Base-by-base conservation (phyloP, 2,113 vertebrate genomes). In the Oncorhynchus gorbuscha region DNA sequence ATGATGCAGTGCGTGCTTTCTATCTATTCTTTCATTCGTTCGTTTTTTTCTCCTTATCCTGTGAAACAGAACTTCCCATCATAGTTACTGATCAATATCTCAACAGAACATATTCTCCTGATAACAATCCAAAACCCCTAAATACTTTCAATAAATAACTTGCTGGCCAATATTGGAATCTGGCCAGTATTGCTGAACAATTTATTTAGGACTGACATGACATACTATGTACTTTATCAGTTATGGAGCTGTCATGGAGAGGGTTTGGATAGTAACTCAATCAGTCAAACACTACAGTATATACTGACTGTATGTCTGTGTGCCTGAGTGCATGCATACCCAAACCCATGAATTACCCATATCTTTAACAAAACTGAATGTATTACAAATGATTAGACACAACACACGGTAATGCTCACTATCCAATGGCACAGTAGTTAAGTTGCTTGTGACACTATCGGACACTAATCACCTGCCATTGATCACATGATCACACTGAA, bases 401-500 rank as follows among this genome's bases (percentile, higher is more conserved):
- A 62, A 16, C 51, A 18, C 51, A 55, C 51, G 16, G 51, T 55
- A 55, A 18, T 18, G 59, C 7, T 62, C 18, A 62, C 59, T 22
- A 22, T 62, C 59, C n/a, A 62, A 62, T 62, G 59, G n/a, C 59
- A 62, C n/a, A 5, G 59, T 22, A 8, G n/a, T 62, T 62, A 8
- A 22, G 20, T 62, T 62, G 59, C n/a, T 18, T 55, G n/a, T 62
- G 59, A 22, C 59, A 22, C 79, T 72, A 26, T 79, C 74, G 81
- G 86, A 86, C 20, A 79, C 76, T 91, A 87, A 88, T 85, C 85
- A 85, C 76, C 75, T 71, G 5, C 55, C 55, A 18, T 20, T 64
- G 88, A 84, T 84, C 84, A 76, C 85, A 87, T 84, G 87, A 84
- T 84, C 84, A 62, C 81, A 85, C 26, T 85, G 79, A 75, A 80